Base-by-base conservation (phyloP, 2,113 vertebrate species). In the Leiothrix lutea region DNA sequence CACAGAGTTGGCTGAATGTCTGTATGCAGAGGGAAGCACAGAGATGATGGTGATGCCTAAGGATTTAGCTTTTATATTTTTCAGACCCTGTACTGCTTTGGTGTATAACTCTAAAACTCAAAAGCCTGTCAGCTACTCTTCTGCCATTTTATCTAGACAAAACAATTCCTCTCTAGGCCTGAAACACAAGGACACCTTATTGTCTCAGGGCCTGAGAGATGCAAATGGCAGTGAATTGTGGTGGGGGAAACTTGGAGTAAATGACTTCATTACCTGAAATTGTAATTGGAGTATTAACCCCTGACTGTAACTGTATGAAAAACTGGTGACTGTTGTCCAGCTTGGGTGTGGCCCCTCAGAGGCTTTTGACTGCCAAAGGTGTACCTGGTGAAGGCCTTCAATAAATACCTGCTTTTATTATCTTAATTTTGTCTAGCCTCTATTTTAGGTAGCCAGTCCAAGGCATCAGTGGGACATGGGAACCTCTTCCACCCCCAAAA, bases 1-100 rank as follows among this genome's bases (percentile, higher is more conserved):
- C 8, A 3, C 0, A 51, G 14, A 29, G 44, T 0, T 42, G 47
- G 26, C 35, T 50, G 60, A 50, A 67, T 25, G 6, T 60, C 0
- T 1, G 16, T 8, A 1, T 13, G 22, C 15, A 66, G 15, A 9
- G 33, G 38, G 14, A 64, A 53, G 40, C 11, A 64, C 29, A 64
- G 8, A 44, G 6, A 20, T 0, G 0, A 44, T 35, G 38, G 48
- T 29, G 48, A 35, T 79, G 14, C 31, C 31, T 11, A 28, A 44
- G 20, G 36, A 23, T 53, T 64, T 53, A 14, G 3, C 8, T 79
- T 53, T 51, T 42, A 3, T 35, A 11, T 42, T 28, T 64, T 64
- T 51, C 58, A 62, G 47, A 10, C 21, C 5, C 47, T 77, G 35
- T 21, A 26, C 4, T n/a, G 23, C 45, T 40, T 50, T 6, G 5